A percentile compares a stretch with the other conserved stretches of the same genome.
Evolutionary conservation across 2,797 vertebrate genomes (phyloP).

Genomic region (Choloepus didactylus): DNA sequence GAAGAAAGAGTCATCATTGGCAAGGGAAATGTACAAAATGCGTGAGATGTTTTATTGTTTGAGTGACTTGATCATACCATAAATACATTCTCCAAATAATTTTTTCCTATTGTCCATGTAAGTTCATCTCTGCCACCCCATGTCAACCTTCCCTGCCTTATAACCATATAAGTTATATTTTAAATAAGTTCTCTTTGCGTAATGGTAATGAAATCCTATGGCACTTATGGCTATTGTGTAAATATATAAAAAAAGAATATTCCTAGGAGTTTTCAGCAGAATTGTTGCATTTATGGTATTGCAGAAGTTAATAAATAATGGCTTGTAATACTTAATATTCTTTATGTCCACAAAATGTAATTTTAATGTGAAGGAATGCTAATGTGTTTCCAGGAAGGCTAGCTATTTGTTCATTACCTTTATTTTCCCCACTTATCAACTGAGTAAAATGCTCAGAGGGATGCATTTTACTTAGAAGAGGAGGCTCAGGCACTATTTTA

Average conservation of each 20-base stretch:
- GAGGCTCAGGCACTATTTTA: neutral
- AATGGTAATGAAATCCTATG: constrained; percentile 54
- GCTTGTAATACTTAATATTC: constrained; percentile 59
- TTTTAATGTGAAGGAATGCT: constrained; percentile 63
- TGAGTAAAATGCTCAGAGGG: neutral
- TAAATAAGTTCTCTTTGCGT: constrained; percentile 32
- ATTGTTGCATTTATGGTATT: constrained; percentile 1
- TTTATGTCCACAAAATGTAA: constrained; percentile 30
- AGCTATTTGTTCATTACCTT: constrained; percentile 43
- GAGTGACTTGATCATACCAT: constrained; percentile 74
- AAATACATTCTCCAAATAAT: constrained; percentile 67
- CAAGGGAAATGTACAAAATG: constrained; percentile 89
- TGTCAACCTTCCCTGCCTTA: neutral
- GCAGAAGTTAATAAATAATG: constrained; percentile 66
- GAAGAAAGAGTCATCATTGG: constrained; percentile 91
- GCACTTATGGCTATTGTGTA: constrained; percentile 59
- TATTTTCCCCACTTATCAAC: neutral
- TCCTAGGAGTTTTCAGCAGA: constrained; percentile 62
- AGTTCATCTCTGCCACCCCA: neutral
- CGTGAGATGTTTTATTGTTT: constrained; percentile 83
- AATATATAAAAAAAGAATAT: constrained; percentile 55
- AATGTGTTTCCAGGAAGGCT: neutral
- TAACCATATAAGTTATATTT: constrained; percentile 13
- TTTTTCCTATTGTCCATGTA: constrained; percentile 62
- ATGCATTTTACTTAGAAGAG: neutral